Conservation (phyloP, 1,140 invertebrate genomes). For the Melanaphis sacchari region DNA sequence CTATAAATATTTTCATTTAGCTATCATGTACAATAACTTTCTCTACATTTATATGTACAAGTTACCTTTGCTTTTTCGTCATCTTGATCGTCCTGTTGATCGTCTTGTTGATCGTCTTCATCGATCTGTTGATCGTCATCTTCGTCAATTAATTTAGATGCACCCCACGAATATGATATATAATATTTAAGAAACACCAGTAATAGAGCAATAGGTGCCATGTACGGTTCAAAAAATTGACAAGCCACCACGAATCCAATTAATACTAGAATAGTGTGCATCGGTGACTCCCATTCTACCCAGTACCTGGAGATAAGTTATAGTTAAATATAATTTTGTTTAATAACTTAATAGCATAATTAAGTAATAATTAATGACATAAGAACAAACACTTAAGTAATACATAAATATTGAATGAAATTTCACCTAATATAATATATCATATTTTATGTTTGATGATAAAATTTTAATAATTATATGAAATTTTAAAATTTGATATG, state of each 20-base stretch:
- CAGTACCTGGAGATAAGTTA: slow-evolving; percentile 76
- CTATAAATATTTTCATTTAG: slow-evolving; percentile 65
- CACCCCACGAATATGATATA: slow-evolving; percentile 63
- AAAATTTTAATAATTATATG: not conserved
- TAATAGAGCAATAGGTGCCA: slow-evolving; percentile 79
- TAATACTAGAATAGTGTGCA: slow-evolving; percentile 87
- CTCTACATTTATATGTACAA: not conserved
- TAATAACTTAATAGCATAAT: not conserved
- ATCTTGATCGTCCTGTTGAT: slow-evolving; percentile 82
- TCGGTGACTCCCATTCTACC: slow-evolving; percentile 94
- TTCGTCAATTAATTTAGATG: slow-evolving; percentile 55
- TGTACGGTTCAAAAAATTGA: slow-evolving; percentile 88
- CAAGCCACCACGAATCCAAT: slow-evolving; percentile 81
- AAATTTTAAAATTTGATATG: not conserved
- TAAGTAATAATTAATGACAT: too few relatives aligned
- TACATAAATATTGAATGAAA: not conserved
- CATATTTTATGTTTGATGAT: not conserved
- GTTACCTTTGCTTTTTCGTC: slow-evolving; percentile 78
- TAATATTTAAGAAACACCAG: slow-evolving; percentile 81
- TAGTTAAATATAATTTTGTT: not conserved
- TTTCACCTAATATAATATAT: not conserved
- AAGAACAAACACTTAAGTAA: not conserved
- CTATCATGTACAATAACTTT: not conserved
- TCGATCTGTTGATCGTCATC: slow-evolving; percentile 64
- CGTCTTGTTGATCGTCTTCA: slow-evolving; percentile 68